These are phyloP conservation scores for Anas flavirostris DNA, from an alignment of 2,797 vertebrate species.

Conservation along the genomic window DNA sequence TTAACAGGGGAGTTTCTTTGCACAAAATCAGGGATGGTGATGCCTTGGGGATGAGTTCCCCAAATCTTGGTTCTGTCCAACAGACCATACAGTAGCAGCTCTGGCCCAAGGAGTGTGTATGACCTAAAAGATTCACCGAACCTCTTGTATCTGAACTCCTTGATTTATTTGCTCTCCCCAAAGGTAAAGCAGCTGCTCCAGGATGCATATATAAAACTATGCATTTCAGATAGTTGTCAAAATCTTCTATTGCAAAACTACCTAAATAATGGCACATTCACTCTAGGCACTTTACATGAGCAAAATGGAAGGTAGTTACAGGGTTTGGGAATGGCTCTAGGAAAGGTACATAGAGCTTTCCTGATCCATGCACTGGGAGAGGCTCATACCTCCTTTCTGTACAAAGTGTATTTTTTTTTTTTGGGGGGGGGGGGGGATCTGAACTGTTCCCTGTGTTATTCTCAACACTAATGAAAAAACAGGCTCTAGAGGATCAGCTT, in stretches of 20 bases:
- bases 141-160: not conserved
- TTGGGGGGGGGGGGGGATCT: not conserved
- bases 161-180: not conserved
- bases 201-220: not conserved
- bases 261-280: not conserved
- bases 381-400: not conserved
- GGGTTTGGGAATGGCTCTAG: not conserved
- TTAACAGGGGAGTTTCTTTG: not conserved
- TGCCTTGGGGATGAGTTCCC: not conserved
- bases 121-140: not conserved
- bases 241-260: not conserved
- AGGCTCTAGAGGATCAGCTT: not conserved
- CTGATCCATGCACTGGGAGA: accelerated
- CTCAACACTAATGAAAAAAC: not conserved
- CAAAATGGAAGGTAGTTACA: not conserved
- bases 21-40: not conserved
- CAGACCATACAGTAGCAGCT: not conserved
- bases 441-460: not conserved
- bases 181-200: not conserved
- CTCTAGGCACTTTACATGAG: not conserved
- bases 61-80: not conserved
- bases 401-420: not conserved
- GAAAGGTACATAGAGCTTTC: not conserved
- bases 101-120: not conserved
- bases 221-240: not conserved